Evolutionary conservation across 1,140 invertebrate genomes (phyloP).

Genomic region (Rhynchophorus ferrugineus): DNA sequence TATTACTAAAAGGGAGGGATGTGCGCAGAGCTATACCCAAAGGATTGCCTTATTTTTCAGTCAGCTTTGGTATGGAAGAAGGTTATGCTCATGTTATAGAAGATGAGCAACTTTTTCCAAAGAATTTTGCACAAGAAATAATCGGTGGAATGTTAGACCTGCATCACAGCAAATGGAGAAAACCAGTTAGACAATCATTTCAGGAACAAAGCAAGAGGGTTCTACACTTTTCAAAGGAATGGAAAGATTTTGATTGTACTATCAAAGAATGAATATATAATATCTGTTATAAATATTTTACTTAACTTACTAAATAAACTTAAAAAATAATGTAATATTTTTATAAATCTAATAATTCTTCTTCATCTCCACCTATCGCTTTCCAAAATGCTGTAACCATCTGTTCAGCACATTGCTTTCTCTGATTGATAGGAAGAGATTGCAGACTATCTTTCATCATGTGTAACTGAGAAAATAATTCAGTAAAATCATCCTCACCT

Average conservation of each 20-base stretch:
- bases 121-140: slow-evolving; percentile 90
- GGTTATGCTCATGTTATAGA: slow-evolving; percentile 97
- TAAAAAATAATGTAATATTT: background rate
- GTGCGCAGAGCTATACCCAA: slow-evolving; percentile 80
- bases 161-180: slow-evolving; percentile 77
- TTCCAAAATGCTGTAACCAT: slow-evolving; percentile 72
- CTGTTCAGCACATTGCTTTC: slow-evolving; percentile 66
- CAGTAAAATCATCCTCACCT: slow-evolving; percentile 49
- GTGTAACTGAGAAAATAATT: slow-evolving; percentile 54
- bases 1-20: slow-evolving; percentile 67
- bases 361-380: slow-evolving; percentile 66
- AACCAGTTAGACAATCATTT: slow-evolving; percentile 64
- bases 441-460: slow-evolving; percentile 62
- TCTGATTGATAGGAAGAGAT: slow-evolving; percentile 52
- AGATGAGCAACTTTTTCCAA: slow-evolving; percentile 80
- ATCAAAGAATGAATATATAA: slow-evolving; percentile 5
- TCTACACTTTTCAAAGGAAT: slow-evolving; percentile 55
- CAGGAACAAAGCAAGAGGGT: slow-evolving; percentile 63
- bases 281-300: background rate
- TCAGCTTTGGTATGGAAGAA: slow-evolving; percentile 82
- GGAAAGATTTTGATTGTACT: slow-evolving; percentile 43
- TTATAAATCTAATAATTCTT: slow-evolving; percentile 45
- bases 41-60: slow-evolving; percentile 88
- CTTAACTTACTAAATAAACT: too few relatives aligned
- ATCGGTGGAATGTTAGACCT: slow-evolving; percentile 90